Evolutionary conservation across 2,888 invertebrate species (phyloP).

Genomic region (Corbicula japonica): DNA sequence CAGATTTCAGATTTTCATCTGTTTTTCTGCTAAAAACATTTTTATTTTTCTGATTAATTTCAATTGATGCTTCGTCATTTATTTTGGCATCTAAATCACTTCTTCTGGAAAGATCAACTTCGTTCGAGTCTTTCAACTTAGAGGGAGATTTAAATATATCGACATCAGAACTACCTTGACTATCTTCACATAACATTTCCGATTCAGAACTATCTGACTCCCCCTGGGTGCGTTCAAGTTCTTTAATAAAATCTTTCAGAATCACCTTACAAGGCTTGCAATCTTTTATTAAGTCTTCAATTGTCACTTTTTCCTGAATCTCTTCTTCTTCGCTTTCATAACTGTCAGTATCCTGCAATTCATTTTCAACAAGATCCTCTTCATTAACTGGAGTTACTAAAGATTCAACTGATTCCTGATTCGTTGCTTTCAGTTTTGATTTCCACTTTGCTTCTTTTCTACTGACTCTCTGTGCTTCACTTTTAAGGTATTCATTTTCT

Average conservation of each 20-base stretch:
- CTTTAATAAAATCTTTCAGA: slow-evolving; percentile 78
- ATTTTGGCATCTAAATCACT: too few species aligned
- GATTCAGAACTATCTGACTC: slow-evolving; percentile 28
- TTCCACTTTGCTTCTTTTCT: slow-evolving; percentile 68
- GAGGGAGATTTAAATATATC: too few species aligned
- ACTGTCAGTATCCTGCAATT: slow-evolving; percentile 2
- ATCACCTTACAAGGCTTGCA: slow-evolving; percentile 75
- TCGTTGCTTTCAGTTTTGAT: slow-evolving; percentile 28
- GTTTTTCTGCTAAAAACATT: too few species aligned
- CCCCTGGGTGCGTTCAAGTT: slow-evolving; percentile 58
- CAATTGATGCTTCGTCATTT: too few species aligned
- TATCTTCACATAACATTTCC: slow-evolving; percentile 2
- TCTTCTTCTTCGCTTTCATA: slow-evolving; percentile 7
- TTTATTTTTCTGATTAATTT: too few species aligned
- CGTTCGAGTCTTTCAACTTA: too few species aligned
- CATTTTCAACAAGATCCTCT: neutral
- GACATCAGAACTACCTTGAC: neutral
- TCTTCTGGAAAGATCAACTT: too few species aligned
- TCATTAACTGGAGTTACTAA: neutral
- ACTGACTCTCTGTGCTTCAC: slow-evolving; percentile 72
- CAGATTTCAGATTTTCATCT: too few species aligned
- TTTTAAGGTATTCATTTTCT: slow-evolving; percentile 76
- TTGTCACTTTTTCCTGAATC: slow-evolving; percentile 2
- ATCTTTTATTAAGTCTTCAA: slow-evolving; percentile 38
- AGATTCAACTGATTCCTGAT: slow-evolving; percentile 4